These are phyloP conservation scores for Bufo gargarizans DNA, from an alignment of 2,113 vertebrate genomes.

Conservation along the genomic window DNA sequence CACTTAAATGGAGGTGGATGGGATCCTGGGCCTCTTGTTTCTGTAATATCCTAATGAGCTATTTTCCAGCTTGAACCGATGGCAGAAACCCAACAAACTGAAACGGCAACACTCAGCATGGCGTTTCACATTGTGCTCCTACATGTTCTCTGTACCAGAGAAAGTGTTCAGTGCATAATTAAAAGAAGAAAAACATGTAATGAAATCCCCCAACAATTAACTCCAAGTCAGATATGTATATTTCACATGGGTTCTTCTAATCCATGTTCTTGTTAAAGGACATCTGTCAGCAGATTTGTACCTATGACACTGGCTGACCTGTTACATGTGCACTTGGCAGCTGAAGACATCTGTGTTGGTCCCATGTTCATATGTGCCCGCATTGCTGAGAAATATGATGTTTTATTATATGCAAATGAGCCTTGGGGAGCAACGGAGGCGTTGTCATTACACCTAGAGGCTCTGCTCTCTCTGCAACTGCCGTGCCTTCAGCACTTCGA, in stretches of 20 bases:
- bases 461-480: too few species aligned
- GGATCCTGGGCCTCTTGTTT: constrained; percentile 28
- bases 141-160: constrained; percentile 41
- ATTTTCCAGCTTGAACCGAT: constrained; percentile 20
- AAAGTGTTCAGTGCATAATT: background rate
- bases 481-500: too few species aligned
- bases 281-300: too few species aligned
- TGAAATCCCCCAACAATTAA: background rate
- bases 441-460: too few species aligned
- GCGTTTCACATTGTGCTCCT: constrained; percentile 37
- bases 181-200: constrained; percentile 32
- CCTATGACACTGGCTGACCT: too few species aligned
- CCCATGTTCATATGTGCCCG: too few species aligned
- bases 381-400: too few species aligned
- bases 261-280: background rate
- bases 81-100: constrained; percentile 35
- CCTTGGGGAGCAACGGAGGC: too few species aligned
- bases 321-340: too few species aligned
- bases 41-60: constrained; percentile 38
- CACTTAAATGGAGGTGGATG: constrained; percentile 16
- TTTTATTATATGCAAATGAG: too few species aligned
- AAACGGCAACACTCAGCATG: constrained; percentile 41
- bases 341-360: too few species aligned
- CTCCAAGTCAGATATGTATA: background rate
- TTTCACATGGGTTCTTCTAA: background rate